Percentiles rank a stretch among this genome's conserved stretches.
phyloP scores from a whole-genome alignment of 1,140 invertebrate species.

The Drosophila sechellia region DNA sequence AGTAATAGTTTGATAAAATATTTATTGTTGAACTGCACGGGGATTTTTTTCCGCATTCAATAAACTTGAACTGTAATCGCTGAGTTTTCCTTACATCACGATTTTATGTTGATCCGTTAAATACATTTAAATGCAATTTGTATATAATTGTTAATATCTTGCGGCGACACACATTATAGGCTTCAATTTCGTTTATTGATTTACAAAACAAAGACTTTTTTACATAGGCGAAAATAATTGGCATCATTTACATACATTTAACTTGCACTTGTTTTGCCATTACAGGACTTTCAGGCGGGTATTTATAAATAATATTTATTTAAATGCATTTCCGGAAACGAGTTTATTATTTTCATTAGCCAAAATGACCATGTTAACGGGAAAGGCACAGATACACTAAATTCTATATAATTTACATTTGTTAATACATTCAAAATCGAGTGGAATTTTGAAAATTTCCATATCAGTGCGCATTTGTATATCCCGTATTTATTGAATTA shows the following conservation, averaged over 20 bases:
- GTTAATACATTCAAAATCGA: conserved; percentile 14
- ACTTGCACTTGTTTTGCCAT: conserved; percentile 34
- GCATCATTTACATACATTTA: conserved; percentile 45
- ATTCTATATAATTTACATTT: conserved; percentile 34
- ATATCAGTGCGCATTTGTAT: conserved; percentile 1
- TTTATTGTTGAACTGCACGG: background rate
- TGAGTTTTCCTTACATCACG: background rate
- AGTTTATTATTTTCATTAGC: conserved; percentile 66
- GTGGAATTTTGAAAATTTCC: conserved; percentile 2
- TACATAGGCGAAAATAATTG: conserved; percentile 29
- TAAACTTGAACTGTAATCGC: background rate
- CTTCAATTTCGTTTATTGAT: conserved; percentile 34
- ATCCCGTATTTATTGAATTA: conserved; percentile 59
- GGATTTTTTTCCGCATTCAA: background rate
- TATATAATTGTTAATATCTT: conserved; percentile 6
- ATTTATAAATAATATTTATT: conserved; percentile 34
- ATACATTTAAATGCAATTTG: conserved; percentile 23
- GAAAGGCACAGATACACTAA: conserved; percentile 11
- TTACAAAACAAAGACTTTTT: conserved; percentile 11
- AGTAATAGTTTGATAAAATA: background rate
- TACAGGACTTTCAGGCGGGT: conserved; percentile 2
- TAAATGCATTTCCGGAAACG: conserved; percentile 20
- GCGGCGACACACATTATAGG: conserved; percentile 9
- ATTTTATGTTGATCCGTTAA: conserved; percentile 1
- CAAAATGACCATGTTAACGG: conserved; percentile 64